Evolutionary conservation across 2,113 vertebrate species (phyloP), one percentile per base, ranked within the genome.

Genomic region (Lipophrys pholis): DNA sequence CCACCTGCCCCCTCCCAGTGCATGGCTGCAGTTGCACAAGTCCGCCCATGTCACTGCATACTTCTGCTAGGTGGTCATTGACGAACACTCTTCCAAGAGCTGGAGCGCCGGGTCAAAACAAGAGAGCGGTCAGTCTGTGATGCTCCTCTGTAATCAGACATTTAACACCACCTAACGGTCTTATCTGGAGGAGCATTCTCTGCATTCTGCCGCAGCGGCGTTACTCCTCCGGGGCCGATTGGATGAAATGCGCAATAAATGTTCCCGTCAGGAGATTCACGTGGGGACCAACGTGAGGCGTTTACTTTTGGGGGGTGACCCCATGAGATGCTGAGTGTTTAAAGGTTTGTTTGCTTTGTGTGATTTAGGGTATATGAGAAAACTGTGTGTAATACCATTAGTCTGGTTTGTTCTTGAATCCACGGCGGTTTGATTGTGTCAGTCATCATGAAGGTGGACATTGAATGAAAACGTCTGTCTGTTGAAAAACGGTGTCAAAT

Each of bases 21-120:
- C 69, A 86, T 64, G 74, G 41, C 78, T 64, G 58, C 7, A 42
- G 74, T 82, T 83, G 69, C 69, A 81, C 76, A 81, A 83, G 77
- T 77, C 61, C 14, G 56, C 55, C 79, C 57, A 70, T 15, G 72
- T 76, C 61, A 54, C 76, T 59, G 52, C 76, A 89, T 90, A 73
- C 53, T 72, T 88, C 1, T 55, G 66, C 59, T 36, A 1, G 69
- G 21, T 54, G 76, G 85, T 91, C 88, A 89, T 85, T 17, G 6
- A 73, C 83, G 68, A 86, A 87, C 73, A 87, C 78, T 64, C n/a
- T n/a, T n/a, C n/a, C n/a, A n/a, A 0, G 46, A 10, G 41, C 49
- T 57, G 16, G 41, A 16, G 8, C 43, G 5, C 11, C 56, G 83
- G 80, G 73, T 88, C 88, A 69, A 39, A 69, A 46, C 74, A 36